A percentile compares a stretch with the other conserved stretches of the same genome.
These are phyloP conservation scores for Lacerta viridis DNA, from an alignment of 2,797 vertebrate species.

Conservation along the genomic window DNA sequence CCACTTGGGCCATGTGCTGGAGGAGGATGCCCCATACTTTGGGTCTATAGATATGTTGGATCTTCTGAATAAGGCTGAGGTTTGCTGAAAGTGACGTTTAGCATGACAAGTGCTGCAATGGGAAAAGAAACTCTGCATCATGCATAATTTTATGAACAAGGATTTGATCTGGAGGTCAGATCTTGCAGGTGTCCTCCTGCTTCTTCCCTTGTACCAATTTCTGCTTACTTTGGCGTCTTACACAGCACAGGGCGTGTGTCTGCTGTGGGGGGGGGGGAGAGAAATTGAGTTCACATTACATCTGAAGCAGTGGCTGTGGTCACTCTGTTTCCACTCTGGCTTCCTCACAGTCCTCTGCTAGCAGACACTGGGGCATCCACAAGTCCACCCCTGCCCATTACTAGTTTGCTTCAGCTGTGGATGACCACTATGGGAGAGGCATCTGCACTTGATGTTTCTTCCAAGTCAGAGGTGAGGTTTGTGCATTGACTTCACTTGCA, in stretches of 20 bases:
- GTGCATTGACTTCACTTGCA: neutral
- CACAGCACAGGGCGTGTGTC: neutral
- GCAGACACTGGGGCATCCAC: neutral
- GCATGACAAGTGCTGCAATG: neutral
- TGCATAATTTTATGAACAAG: neutral
- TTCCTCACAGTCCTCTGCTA: neutral
- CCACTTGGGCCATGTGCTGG: too few species aligned
- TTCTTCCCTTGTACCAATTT: neutral
- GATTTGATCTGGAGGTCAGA: neutral
- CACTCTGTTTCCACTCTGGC: neutral
- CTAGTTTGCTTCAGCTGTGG: neutral
- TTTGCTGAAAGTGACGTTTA: too few species aligned
- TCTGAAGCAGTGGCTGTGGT: neutral
- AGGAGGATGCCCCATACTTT: too few species aligned
- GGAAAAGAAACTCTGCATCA: neutral
- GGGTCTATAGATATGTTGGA: too few species aligned
- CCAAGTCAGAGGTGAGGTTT: constrained; percentile 1
- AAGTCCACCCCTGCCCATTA: neutral
- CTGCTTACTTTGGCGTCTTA: neutral
- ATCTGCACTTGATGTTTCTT: neutral
- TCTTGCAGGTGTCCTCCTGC: neutral
- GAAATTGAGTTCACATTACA: neutral
- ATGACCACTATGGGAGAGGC: neutral
- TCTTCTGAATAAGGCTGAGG: too few species aligned
- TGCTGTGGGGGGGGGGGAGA: neutral